Percentiles rank a stretch among this genome's conserved stretches.
These are phyloP conservation scores for Notodromas monacha DNA, from an alignment of 2,888 invertebrate species.

Conservation along the genomic window DNA sequence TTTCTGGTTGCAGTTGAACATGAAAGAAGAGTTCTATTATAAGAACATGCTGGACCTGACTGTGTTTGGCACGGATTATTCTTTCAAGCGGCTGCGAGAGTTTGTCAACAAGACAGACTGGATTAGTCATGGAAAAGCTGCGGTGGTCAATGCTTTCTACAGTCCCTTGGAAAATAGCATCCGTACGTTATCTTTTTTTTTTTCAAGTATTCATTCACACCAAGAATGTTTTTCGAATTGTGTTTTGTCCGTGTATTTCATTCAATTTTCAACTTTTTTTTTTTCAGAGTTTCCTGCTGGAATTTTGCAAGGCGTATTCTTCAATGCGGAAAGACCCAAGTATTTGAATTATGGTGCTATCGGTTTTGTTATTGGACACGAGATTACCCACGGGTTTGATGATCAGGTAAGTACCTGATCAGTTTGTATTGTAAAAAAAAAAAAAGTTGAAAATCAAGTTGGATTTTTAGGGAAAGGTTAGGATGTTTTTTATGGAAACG, in stretches of 20 bases:
- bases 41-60: slow-evolving; percentile 41
- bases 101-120: slow-evolving; percentile 55
- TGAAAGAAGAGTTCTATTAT: slow-evolving; percentile 33
- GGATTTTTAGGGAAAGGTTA: neutral
- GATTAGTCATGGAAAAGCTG: slow-evolving; percentile 48
- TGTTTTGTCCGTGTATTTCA: slow-evolving; percentile 10
- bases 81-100: slow-evolving; percentile 37
- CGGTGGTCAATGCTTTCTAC: slow-evolving; percentile 55
- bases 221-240: slow-evolving; percentile 5
- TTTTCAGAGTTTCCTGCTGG: slow-evolving; percentile 60
- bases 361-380: slow-evolving; percentile 65
- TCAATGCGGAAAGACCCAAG: slow-evolving; percentile 48
- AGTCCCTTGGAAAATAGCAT: slow-evolving; percentile 56
- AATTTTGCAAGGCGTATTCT: slow-evolving; percentile 66
- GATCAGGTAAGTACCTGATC: slow-evolving; percentile 11
- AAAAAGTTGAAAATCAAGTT: slow-evolving; percentile 5
- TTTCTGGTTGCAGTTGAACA: slow-evolving; percentile 33
- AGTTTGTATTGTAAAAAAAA: neutral
- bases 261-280: slow-evolving; percentile 5
- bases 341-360: slow-evolving; percentile 78
- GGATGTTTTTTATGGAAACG: neutral
- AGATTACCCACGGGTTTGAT: slow-evolving; percentile 35
- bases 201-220: neutral
- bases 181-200: slow-evolving; percentile 31
- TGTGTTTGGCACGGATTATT: slow-evolving; percentile 41